Conservation (phyloP, 2,888 invertebrate species). For the Pollenia amentaria region DNA sequence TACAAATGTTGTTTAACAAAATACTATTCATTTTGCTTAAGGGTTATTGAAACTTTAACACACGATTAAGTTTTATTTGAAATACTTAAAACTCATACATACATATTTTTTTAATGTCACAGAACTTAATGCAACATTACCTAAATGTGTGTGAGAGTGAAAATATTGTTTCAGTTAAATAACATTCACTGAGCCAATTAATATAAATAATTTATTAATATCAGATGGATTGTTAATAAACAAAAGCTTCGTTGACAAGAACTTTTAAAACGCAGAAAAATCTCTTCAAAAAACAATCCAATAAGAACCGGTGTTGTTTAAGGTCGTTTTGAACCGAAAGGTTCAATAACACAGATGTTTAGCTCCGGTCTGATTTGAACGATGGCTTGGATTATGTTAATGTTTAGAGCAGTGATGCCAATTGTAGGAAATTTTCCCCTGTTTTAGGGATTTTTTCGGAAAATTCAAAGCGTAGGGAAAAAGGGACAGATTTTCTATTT, state of each 20-base stretch:
- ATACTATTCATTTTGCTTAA: slow-evolving; percentile 18
- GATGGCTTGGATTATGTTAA: too few species aligned
- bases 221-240: background rate
- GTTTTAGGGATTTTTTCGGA: too few species aligned
- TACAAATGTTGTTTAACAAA: slow-evolving; percentile 53
- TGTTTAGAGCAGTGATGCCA: too few species aligned
- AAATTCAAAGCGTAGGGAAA: too few species aligned
- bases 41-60: slow-evolving; percentile 48
- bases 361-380: too few species aligned
- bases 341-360: too few species aligned
- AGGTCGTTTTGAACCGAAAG: too few species aligned
- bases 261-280: too few species aligned
- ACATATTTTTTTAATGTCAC: slow-evolving; percentile 16
- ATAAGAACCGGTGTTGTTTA: too few species aligned
- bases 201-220: slow-evolving; percentile 38
- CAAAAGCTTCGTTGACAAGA: background rate
- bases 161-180: background rate
- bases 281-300: too few species aligned
- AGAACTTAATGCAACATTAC: slow-evolving; percentile 13
- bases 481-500: too few species aligned
- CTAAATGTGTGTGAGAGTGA: background rate
- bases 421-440: too few species aligned
- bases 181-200: slow-evolving; percentile 40
- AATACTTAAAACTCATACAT: background rate
- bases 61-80: slow-evolving; percentile 4